phyloP scores from a whole-genome alignment of 2,888 invertebrate species.

The Ashinkailepas kermadecensis region DNA sequence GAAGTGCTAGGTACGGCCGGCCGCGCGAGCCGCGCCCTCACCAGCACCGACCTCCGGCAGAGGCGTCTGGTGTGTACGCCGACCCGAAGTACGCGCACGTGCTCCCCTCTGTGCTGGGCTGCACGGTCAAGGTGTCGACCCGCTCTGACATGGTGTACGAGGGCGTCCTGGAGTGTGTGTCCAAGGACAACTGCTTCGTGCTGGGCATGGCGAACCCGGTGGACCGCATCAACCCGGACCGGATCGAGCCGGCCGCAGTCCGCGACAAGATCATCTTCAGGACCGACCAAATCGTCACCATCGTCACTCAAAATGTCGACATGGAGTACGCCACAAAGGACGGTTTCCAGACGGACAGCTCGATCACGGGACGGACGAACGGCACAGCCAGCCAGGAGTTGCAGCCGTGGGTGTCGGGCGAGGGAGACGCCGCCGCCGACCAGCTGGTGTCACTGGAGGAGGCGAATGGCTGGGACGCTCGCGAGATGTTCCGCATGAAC shows the following conservation, averaged over 20 bases:
- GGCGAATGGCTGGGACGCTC: slow-evolving; percentile 86
- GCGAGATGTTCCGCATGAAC: slow-evolving; percentile 94
- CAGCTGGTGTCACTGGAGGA: slow-evolving; percentile 8
- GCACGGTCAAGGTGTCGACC: slow-evolving; percentile 25
- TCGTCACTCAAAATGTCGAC: slow-evolving; percentile 76
- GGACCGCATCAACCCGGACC: slow-evolving; percentile 53
- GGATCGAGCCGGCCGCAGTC: slow-evolving; percentile 59
- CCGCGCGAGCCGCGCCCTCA: neutral
- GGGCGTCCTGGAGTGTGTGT: slow-evolving; percentile 31
- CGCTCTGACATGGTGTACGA: slow-evolving; percentile 29
- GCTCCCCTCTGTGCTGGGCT: neutral
- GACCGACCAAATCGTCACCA: slow-evolving; percentile 71
- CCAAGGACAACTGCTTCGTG: slow-evolving; percentile 57
- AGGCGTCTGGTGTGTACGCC: slow-evolving; percentile 10
- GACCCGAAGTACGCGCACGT: slow-evolving; percentile 16
- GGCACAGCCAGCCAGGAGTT: slow-evolving; percentile 66
- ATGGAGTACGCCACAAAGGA: slow-evolving; percentile 76
- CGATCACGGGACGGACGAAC: slow-evolving; percentile 73
- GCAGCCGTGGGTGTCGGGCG: slow-evolving; percentile 74
- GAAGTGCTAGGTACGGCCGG: neutral
- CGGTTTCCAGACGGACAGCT: slow-evolving; percentile 78
- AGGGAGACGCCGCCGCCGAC: slow-evolving; percentile 43
- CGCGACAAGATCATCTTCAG: slow-evolving; percentile 76
- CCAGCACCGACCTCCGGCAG: slow-evolving; percentile 6
- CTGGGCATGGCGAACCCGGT: slow-evolving; percentile 79